Evolutionary conservation across 2,888 invertebrate genomes (phyloP).

Genomic region (Cephus runcator): DNA sequence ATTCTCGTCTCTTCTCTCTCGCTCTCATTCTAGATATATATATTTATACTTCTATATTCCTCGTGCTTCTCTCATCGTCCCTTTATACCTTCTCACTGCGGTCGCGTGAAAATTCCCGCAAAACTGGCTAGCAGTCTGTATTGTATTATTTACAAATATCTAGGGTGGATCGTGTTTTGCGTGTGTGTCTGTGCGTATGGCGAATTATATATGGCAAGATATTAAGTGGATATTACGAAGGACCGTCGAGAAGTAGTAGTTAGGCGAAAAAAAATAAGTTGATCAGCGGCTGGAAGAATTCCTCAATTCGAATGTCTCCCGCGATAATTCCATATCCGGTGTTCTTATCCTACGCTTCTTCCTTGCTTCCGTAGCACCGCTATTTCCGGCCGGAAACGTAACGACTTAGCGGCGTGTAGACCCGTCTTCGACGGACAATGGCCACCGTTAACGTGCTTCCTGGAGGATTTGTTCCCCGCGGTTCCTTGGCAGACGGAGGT

Average conservation of each 20-base stretch:
- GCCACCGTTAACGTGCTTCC: slow-evolving; percentile 45
- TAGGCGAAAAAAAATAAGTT: neutral
- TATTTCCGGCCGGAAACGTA: slow-evolving; percentile 1
- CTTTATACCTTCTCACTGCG: neutral
- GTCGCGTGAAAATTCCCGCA: neutral
- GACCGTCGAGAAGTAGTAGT: neutral
- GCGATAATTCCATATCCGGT: neutral
- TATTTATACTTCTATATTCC: neutral
- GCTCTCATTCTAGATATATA: neutral
- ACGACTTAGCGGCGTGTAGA: neutral
- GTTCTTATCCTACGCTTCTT: neutral
- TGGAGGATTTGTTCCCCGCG: neutral
- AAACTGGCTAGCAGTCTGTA: neutral
- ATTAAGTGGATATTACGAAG: neutral
- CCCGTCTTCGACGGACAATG: slow-evolving; percentile 39
- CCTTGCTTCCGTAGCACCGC: neutral
- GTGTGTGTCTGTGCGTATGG: neutral
- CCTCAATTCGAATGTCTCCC: neutral
- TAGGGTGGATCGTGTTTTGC: neutral
- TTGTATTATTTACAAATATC: slow-evolving; percentile 1
- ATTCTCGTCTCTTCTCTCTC: neutral
- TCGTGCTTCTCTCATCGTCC: neutral
- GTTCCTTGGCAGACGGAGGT: neutral
- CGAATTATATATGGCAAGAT: slow-evolving; percentile 5
- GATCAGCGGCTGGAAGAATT: neutral